Percentiles rank a stretch among this genome's conserved stretches.
Evolutionary conservation across 2,797 vertebrate species (phyloP).

Genomic region (Cheracebus regulus): DNA sequence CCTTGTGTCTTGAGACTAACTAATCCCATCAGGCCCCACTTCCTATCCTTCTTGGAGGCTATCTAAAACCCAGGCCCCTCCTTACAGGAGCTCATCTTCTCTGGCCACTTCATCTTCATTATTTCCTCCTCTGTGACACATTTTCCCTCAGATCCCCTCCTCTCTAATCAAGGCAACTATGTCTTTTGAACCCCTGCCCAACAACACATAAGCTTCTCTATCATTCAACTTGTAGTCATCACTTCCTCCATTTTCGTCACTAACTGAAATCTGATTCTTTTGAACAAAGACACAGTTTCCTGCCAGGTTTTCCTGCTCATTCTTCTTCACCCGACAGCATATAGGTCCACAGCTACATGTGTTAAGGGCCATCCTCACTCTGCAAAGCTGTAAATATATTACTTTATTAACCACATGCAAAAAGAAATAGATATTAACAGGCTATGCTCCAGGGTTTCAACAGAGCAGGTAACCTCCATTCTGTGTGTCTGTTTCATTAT

Average conservation of each 20-base stretch:
- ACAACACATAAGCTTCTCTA: neutral
- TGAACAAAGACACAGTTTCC: neutral
- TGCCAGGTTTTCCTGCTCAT: neutral
- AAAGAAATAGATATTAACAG: neutral
- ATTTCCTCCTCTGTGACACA: neutral
- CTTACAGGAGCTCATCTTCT: neutral
- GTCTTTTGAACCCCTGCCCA: neutral
- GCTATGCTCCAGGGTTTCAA: neutral
- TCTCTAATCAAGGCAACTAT: neutral
- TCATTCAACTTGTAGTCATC: neutral
- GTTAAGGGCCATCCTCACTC: neutral
- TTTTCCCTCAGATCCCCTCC: neutral
- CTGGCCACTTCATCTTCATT: neutral
- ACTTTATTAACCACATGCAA: neutral
- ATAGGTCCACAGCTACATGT: neutral
- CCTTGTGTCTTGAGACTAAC: neutral
- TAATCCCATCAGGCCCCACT: neutral
- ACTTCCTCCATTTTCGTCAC: neutral
- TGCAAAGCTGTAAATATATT: neutral
- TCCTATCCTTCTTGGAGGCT: neutral
- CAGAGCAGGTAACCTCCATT: neutral
- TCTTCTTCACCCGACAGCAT: neutral
- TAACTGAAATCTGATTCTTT: neutral
- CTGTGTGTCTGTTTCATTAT: neutral
- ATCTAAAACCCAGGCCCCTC: neutral